Evolutionary conservation across 2,113 vertebrate species (phyloP), one percentile per base, ranked within the genome.

Genomic region (Ochotona curzoniae): DNA sequence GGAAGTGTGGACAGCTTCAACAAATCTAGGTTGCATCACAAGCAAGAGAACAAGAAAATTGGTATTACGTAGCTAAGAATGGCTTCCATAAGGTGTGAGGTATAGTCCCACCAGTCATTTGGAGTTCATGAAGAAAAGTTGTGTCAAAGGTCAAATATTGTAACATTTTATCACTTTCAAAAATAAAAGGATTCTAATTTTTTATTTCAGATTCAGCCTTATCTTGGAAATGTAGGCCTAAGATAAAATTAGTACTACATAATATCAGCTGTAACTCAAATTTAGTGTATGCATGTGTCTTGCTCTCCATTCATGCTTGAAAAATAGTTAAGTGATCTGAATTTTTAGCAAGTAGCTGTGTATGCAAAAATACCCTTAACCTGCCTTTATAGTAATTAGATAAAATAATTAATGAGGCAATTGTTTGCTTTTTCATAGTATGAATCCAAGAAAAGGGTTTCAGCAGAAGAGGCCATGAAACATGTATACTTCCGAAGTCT

Each of bases 391-490:
- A 74, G 17, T 85, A 86, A 86, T 89, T 93, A 51, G 75, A 44
- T 76, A 95, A 93, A 54, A 71, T 84, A 89, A 92, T 57, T 57
- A 57, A 57, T 94, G 64, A 95, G 70, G n/a, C 20, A 63, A 1
- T 78, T 60, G 30, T 96, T 94, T 91, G 76, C 89, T 94, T 95
- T 94, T 97, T 44, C 69, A 51, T 96, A 99, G 99, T 99, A 99
- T 80, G 99, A 99, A 97, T 99, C 99, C 38, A 99, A 99, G 98
- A 99, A 99, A 97, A 99, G 99, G 97, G 99, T 99, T 98, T 99
- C 99, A 57, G 99, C 99, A 76, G 99, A 99, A 44, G 99, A 99
- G 83, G 99, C 99, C 18, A 99, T 99, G 99, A 99, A 99, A 90
- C 99, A 99, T 60, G 98, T 99, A 0, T 99, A 99, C 97, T 99